Conservation (phyloP, 2,797 vertebrate genomes). For the Acipenser transmontanus region DNA sequence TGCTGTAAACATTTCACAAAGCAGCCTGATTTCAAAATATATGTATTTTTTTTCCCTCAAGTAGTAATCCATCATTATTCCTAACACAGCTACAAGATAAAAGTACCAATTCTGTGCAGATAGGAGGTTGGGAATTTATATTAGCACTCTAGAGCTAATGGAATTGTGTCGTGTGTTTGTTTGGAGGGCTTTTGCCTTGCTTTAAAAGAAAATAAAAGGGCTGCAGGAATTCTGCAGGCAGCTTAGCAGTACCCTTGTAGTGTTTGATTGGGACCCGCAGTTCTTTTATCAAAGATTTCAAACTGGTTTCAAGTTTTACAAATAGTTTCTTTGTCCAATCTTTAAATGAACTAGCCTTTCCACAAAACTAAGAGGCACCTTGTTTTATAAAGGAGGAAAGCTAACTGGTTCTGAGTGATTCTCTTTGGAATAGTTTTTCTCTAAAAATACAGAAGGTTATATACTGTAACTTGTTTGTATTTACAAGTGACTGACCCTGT, state of each 20-base stretch:
- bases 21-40: too few relatives aligned
- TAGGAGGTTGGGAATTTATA: background rate
- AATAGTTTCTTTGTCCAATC: slow-evolving; percentile 2
- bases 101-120: slow-evolving; percentile 11
- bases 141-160: too few relatives aligned
- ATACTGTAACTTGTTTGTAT: too few relatives aligned
- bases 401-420: too few relatives aligned
- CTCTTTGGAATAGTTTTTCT: too few relatives aligned
- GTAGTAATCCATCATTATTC: background rate
- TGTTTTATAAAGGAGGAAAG: background rate
- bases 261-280: slow-evolving; percentile 8
- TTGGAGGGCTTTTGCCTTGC: too few relatives aligned
- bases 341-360: background rate
- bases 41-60: too few relatives aligned
- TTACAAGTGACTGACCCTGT: too few relatives aligned
- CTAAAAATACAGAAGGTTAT: too few relatives aligned
- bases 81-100: slow-evolving; percentile 11
- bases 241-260: slow-evolving; percentile 2
- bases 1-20: slow-evolving; percentile 7
- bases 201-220: too few relatives aligned
- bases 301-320: slow-evolving; percentile 13
- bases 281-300: slow-evolving; percentile 9
- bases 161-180: too few relatives aligned
- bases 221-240: background rate
- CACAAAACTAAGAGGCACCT: background rate